Percentiles rank a stretch among this genome's conserved stretches.
phyloP scores from a whole-genome alignment of 2,888 invertebrate species.

The Sinopyrophorus schimmeli region DNA sequence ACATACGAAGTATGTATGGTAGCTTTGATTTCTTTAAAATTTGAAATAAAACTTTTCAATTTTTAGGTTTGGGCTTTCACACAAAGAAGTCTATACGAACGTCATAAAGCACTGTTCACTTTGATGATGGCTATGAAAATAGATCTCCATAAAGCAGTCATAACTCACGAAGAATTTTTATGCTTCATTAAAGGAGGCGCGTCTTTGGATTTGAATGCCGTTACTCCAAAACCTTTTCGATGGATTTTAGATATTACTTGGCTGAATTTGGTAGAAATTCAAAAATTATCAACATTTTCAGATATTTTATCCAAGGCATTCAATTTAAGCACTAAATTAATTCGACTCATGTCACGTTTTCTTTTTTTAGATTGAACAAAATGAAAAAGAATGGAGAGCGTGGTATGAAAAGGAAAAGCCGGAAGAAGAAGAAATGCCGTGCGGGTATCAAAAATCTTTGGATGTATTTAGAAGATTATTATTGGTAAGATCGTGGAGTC shows the following conservation, averaged over 20 bases:
- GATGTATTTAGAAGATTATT: conserved; percentile 87
- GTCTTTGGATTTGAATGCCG: conserved; percentile 89
- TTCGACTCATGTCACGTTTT: conserved; percentile 3
- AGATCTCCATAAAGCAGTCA: conserved; percentile 78
- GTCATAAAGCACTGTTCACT: conserved; percentile 91
- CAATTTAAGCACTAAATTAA: not conserved
- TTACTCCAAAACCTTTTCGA: conserved; percentile 87
- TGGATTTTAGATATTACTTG: conserved; percentile 97
- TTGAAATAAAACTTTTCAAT: conserved; percentile 1
- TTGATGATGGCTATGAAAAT: conserved; percentile 95
- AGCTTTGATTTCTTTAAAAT: not conserved
- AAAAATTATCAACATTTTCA: conserved; percentile 77
- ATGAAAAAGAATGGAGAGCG: conserved; percentile 84
- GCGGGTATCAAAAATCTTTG: conserved; percentile 81
- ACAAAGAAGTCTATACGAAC: conserved; percentile 87
- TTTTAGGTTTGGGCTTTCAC: conserved; percentile 84
- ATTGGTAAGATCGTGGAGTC: conserved; percentile 91
- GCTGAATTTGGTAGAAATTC: conserved; percentile 93
- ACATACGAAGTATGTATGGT: conserved; percentile 84
- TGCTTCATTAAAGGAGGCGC: conserved; percentile 96
- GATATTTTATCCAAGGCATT: conserved; percentile 76
- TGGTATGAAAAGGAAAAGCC: conserved; percentile 95
- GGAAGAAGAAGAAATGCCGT: conserved; percentile 88
- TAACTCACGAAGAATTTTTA: conserved; percentile 90
- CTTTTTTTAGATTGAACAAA: conserved; percentile 69